These are phyloP conservation scores for Ctenodactylus gundi DNA, from an alignment of 2,113 vertebrate genomes.

Conservation along the genomic window DNA sequence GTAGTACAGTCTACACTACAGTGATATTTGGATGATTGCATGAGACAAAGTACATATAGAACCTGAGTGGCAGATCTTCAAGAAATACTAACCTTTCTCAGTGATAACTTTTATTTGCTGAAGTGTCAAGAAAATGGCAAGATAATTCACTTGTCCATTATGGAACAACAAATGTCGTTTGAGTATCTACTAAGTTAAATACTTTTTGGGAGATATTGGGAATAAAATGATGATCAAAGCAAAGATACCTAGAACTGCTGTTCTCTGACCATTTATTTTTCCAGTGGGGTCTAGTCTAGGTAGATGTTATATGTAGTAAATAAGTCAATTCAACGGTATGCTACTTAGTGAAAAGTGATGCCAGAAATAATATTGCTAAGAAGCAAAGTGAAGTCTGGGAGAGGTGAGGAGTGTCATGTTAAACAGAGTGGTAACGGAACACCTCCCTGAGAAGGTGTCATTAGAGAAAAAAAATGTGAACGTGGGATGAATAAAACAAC, in stretches of 20 bases:
- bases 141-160: background rate
- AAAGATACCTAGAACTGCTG: background rate
- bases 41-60: background rate
- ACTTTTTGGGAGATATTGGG: background rate
- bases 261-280: background rate
- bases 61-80: background rate
- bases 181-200: background rate
- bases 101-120: background rate
- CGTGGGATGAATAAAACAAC: background rate
- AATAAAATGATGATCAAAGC: background rate
- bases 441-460: background rate
- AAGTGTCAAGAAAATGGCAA: background rate
- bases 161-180: constrained; percentile 25
- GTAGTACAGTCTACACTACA: background rate
- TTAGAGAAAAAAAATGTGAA: constrained; percentile 35
- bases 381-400: background rate
- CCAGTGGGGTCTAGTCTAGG: background rate
- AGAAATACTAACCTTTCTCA: background rate
- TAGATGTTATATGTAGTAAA: constrained; percentile 9
- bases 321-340: background rate
- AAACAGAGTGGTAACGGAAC: background rate
- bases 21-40: background rate
- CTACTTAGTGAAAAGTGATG: background rate
- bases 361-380: background rate
- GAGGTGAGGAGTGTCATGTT: background rate